Evolutionary conservation across 2,888 invertebrate genomes (phyloP).

Genomic region (Hymenopus coronatus): DNA sequence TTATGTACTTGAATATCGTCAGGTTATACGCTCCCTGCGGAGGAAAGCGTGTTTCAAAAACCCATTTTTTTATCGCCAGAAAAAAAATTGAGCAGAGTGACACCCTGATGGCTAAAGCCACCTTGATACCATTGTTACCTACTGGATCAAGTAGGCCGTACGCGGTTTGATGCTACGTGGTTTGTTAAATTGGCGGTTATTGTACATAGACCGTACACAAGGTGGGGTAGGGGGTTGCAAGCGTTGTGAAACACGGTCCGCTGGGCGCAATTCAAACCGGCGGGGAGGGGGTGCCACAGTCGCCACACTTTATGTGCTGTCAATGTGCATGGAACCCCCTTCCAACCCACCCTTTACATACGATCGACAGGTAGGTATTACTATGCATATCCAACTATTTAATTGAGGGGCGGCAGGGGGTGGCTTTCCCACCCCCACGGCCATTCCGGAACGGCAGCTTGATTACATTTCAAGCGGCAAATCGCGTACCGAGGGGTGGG

Average conservation of each 20-base stretch:
- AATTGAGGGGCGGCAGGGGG: conserved; percentile 23
- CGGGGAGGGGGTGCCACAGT: not conserved
- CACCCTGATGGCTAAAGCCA: not conserved
- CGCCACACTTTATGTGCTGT: conserved; percentile 30
- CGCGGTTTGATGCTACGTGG: conserved; percentile 29
- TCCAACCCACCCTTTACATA: not conserved
- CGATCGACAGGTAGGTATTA: conserved; percentile 32
- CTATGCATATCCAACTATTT: conserved; percentile 31
- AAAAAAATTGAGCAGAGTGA: not conserved
- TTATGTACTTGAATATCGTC: too few relatives aligned
- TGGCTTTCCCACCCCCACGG: not conserved
- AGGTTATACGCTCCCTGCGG: too few relatives aligned
- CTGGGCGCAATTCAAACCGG: conserved; percentile 28
- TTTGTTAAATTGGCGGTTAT: conserved; percentile 39
- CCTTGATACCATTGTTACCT: not conserved
- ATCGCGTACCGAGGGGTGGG: conserved; percentile 18
- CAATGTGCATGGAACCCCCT: conserved; percentile 21
- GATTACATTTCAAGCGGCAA: conserved; percentile 27
- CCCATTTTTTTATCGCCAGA: not conserved
- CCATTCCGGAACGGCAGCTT: conserved; percentile 14
- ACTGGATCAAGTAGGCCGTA: not conserved
- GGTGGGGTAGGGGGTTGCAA: conserved; percentile 3
- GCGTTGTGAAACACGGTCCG: conserved; percentile 29
- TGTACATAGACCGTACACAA: conserved; percentile 38
- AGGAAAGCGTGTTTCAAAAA: too few relatives aligned